Base-by-base conservation (phyloP, 2,113 vertebrate species). In the Oncorhynchus kisutch region DNA sequence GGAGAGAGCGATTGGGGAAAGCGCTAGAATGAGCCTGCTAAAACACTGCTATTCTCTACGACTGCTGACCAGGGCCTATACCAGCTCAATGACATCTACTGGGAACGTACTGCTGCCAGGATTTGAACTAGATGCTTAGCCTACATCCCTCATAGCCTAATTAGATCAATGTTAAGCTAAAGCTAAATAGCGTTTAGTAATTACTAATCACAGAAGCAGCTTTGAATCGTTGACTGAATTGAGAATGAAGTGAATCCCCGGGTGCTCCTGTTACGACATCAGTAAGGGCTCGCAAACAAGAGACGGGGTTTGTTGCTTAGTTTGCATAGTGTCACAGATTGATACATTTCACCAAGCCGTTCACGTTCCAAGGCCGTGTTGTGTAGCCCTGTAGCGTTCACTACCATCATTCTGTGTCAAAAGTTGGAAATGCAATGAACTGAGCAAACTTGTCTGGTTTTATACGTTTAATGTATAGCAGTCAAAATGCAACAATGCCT, bases 51-150 rank as follows among this genome's bases (percentile, higher is more conserved):
- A 54, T 83, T 82, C 81, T 86, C 68, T 83, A 74, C 81, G 87
- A 90, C 77, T 91, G 91, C 91, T 91, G 90, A 91, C 84, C 66
- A 64, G 68, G 66, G 83, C 70, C 73, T 70, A 22, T 70, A 11
- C 54, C 54, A 66, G 72, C 29, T 27, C 59, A 60, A 31, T 49
- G 7, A 34, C 7, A 54, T 45, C 9, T 45, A 45, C 8, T 39
- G 39, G 51, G 27, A 34, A 48, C 14, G 27, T 67, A 2, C 54
- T 39, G 71, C 80, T 73, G 77, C 76, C 54, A 66, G 78, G 69
- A 75, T 64, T 39, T 48, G 1, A 24, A 45, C 34, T 24, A n/a
- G 24, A 62, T 11, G 3, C 59, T 16, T 62, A 16, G n/a, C 59
- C 59, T n/a, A 8, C 0, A 62, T 14, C 20, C 16, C 54, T 16